Conservation (phyloP, 37 sponge, comb jelly and placozoan species). For the Crambe crambe region DNA sequence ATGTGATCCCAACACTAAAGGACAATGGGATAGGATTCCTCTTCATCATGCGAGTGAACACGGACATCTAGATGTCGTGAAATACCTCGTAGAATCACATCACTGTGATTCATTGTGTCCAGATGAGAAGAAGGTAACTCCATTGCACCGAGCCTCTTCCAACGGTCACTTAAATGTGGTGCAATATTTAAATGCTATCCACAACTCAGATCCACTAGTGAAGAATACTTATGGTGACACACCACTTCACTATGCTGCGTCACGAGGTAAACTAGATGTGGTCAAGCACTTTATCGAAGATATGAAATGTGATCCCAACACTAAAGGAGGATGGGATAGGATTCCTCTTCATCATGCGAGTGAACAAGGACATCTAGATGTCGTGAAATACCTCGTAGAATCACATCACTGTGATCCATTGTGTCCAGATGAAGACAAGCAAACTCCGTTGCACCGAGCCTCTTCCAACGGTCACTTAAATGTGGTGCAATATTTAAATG, state of each 20-base stretch:
- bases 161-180: neutral
- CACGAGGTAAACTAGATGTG: neutral
- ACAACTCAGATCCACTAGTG: neutral
- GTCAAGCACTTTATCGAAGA: slow-evolving; percentile 1
- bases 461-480: no score
- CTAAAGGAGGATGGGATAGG: no score
- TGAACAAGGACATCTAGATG: neutral
- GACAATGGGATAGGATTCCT: neutral
- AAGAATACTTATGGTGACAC: no score
- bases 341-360: neutral
- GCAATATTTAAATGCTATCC: neutral
- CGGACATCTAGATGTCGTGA: neutral
- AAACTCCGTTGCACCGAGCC: no score
- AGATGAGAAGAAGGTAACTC: neutral
- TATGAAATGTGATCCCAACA: neutral
- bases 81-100: neutral
- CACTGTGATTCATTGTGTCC: neutral
- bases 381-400: neutral
- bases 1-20: neutral
- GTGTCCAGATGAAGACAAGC: no score
- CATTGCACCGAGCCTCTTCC: neutral
- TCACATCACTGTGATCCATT: neutral
- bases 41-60: neutral
- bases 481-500: no score
- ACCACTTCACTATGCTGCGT: neutral